phyloP scores from a whole-genome alignment of 2,888 invertebrate genomes.

The Agrotis exclamationis region DNA sequence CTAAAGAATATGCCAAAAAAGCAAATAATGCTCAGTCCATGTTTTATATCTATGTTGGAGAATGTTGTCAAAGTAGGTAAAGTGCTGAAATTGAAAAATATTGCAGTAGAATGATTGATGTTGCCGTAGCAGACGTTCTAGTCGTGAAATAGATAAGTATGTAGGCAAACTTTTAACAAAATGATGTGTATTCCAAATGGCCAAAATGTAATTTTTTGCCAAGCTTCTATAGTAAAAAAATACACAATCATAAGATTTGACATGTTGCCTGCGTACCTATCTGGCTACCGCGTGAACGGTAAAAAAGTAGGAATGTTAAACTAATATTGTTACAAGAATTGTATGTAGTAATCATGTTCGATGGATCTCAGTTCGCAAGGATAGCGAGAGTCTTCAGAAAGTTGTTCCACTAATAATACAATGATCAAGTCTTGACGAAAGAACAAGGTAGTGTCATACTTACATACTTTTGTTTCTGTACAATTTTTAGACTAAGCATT shows the following conservation, averaged over 20 bases:
- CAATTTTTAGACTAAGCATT: constrained; percentile 62
- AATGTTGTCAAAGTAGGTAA: constrained; percentile 24
- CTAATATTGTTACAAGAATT: constrained; percentile 36
- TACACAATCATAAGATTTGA: background rate
- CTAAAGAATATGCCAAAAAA: too few species aligned
- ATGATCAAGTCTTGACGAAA: constrained; percentile 45
- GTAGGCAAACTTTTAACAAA: constrained; percentile 9
- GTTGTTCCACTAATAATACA: constrained; percentile 41
- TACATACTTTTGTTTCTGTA: constrained; percentile 55
- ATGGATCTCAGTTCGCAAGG: constrained; percentile 59
- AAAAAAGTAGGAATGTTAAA: constrained; percentile 26
- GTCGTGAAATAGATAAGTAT: constrained; percentile 23
- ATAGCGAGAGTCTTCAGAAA: constrained; percentile 32
- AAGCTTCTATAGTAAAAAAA: background rate
- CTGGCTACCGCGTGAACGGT: background rate
- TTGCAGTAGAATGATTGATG: constrained; percentile 20
- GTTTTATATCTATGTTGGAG: background rate
- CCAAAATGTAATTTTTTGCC: background rate
- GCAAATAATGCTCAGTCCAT: too few species aligned
- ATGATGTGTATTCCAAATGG: background rate
- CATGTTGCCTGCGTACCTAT: constrained; percentile 18
- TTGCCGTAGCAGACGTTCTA: background rate
- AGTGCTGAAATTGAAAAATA: background rate
- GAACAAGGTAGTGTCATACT: constrained; percentile 54
- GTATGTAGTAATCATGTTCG: constrained; percentile 49